phyloP scores from a whole-genome alignment of 2,113 vertebrate species.

The Physeter macrocephalus region DNA sequence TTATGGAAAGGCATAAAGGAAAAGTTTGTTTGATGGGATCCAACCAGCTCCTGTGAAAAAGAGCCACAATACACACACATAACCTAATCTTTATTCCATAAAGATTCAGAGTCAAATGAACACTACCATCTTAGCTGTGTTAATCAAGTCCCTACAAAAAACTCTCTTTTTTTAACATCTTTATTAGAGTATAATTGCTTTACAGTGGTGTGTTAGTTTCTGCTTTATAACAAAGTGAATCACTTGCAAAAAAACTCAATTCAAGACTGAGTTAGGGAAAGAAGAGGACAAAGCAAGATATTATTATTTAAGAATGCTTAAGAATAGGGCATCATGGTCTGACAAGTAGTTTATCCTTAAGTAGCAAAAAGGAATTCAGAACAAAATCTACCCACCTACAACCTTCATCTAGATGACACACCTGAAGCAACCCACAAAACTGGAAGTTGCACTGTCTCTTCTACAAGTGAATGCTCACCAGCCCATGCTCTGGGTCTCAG shows the following conservation, averaged over 20 bases:
- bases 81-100: conserved; percentile 36
- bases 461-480: background rate
- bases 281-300: background rate
- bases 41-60: conserved; percentile 2
- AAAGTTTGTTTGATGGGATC: background rate
- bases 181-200: no score
- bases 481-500: background rate
- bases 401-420: background rate
- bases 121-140: background rate
- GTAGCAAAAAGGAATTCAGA: conserved; percentile 10
- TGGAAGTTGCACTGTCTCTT: background rate
- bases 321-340: background rate
- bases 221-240: no score
- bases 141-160: conserved; percentile 35
- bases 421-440: background rate
- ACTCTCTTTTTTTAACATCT: no score
- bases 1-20: background rate
- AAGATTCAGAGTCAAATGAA: conserved; percentile 32
- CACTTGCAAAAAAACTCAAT: background rate
- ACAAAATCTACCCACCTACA: background rate
- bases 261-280: background rate
- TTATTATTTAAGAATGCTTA: background rate
- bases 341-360: background rate
- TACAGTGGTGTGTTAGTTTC: no score
- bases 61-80: background rate